These are phyloP conservation scores for Chitala chitala DNA, from an alignment of 2,113 vertebrate species.

Conservation along the genomic window DNA sequence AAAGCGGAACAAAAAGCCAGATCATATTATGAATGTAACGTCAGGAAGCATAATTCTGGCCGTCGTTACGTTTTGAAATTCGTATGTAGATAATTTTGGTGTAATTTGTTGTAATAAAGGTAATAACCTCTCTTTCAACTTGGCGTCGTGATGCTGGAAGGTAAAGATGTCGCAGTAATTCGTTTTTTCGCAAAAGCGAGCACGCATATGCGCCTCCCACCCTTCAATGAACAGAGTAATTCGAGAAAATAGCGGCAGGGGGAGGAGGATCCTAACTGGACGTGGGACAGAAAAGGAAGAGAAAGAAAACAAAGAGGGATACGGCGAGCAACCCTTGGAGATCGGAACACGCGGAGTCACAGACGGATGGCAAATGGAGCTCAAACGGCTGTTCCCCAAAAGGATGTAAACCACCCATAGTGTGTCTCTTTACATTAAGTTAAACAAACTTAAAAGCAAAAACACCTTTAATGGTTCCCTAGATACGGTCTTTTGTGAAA, in stretches of 20 bases:
- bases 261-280: slow-evolving; percentile 15
- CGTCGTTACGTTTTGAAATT: too few species aligned
- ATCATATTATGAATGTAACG: too few species aligned
- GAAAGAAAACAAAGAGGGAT: slow-evolving; percentile 29
- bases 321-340: slow-evolving; percentile 19
- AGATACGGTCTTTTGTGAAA: neutral
- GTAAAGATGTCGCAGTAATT: slow-evolving; percentile 22
- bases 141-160: neutral
- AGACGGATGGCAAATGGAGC: too few species aligned
- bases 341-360: slow-evolving; percentile 45
- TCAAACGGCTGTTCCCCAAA: neutral
- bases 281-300: slow-evolving; percentile 31
- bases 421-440: neutral
- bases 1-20: too few species aligned
- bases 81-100: too few species aligned
- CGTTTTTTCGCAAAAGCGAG: slow-evolving; percentile 2
- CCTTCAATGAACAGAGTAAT: slow-evolving; percentile 29
- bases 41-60: too few species aligned
- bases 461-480: neutral
- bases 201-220: slow-evolving; percentile 5
- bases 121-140: slow-evolving; percentile 13
- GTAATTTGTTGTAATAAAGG: too few species aligned
- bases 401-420: neutral
- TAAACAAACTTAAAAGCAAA: neutral
- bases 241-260: slow-evolving; percentile 34